These are phyloP conservation scores for Vicugna pacos DNA, from an alignment of 2,113 vertebrate genomes.

Conservation along the genomic window DNA sequence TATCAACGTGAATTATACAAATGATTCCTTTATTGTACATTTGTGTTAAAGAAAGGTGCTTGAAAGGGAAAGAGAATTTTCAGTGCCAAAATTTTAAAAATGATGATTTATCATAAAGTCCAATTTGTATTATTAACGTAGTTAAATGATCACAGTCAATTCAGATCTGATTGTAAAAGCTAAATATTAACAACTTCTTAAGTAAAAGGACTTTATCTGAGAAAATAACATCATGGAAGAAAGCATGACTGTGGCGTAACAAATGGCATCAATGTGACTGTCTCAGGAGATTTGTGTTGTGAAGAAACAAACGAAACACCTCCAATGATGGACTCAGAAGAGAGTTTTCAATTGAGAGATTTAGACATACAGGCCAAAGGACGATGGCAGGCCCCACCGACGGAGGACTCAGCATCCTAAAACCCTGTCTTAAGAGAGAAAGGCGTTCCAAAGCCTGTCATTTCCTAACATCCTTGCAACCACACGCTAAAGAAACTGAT, in stretches of 20 bases:
- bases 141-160: slow-evolving; percentile 84
- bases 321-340: slow-evolving; percentile 53
- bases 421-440: slow-evolving; percentile 62
- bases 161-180: slow-evolving; percentile 80
- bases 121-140: slow-evolving; percentile 84
- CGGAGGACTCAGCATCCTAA: slow-evolving; percentile 60
- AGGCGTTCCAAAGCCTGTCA: slow-evolving; percentile 48
- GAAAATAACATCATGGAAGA: slow-evolving; percentile 75
- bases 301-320: slow-evolving; percentile 73
- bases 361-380: slow-evolving; percentile 6
- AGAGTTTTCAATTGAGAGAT: slow-evolving; percentile 59
- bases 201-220: slow-evolving; percentile 81
- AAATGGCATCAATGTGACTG: slow-evolving; percentile 59
- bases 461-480: slow-evolving; percentile 66
- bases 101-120: slow-evolving; percentile 82
- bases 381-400: neutral
- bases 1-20: slow-evolving; percentile 79
- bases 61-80: slow-evolving; percentile 83
- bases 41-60: slow-evolving; percentile 82
- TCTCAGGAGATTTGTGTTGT: slow-evolving; percentile 68
- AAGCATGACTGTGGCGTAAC: slow-evolving; percentile 72
- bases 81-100: slow-evolving; percentile 84
- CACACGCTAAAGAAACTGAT: slow-evolving; percentile 38
- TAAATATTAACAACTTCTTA: slow-evolving; percentile 80
- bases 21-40: slow-evolving; percentile 81